Base-by-base conservation (phyloP, 2,797 vertebrate genomes). In the Margarornis squamiger region DNA sequence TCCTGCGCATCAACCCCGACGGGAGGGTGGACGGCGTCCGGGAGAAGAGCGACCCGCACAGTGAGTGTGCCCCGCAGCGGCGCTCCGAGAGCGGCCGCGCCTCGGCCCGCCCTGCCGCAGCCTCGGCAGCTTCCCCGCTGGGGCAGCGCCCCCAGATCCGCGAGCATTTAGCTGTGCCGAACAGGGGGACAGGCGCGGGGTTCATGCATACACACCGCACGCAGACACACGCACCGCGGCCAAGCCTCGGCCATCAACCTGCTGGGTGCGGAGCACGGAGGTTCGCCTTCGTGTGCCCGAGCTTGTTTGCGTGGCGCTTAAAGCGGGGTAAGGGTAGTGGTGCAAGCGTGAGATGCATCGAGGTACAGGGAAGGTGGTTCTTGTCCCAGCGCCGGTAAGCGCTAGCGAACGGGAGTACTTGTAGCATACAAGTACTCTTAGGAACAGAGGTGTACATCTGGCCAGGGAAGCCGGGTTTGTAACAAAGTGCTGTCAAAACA, bases 1-100 rank as follows among this genome's bases (percentile, higher is more conserved):
- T 99, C 97, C 96, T 99, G 88, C 98, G 99, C 97, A 99, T 99
- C 93, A 98, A 97, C 85, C 98, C 99, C n/a, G 99, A 99, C 75
- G 99, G 99, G 38, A 97, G 98, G 62, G 99, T 99, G 97, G 99
- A 99, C 63, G 99, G 99, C 39, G 98, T 98, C 94, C 98, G 99
- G 15, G 99, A 99, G 98, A 99, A 99, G 97, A 99, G 96, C 96
- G 99, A 99, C 43, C 99, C 99, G 4, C 98, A 99, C 98, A 98
- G 99, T 99, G 98, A 99, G 99, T 98, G 65, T 83, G 30, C 54
- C 39, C 46, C 46, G 39, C n/a, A 59, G 49, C 16, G 30, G 67
- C 36, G 58, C 45, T 82, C 7, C 29, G 21, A 51, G 46, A 38
- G 86, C 49, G 51, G 46, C 81, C n/a, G 72, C 61, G 71, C 49